These are phyloP conservation scores for Hozukius guyotensis DNA, from an alignment of 2,797 vertebrate genomes.

Conservation along the genomic window DNA sequence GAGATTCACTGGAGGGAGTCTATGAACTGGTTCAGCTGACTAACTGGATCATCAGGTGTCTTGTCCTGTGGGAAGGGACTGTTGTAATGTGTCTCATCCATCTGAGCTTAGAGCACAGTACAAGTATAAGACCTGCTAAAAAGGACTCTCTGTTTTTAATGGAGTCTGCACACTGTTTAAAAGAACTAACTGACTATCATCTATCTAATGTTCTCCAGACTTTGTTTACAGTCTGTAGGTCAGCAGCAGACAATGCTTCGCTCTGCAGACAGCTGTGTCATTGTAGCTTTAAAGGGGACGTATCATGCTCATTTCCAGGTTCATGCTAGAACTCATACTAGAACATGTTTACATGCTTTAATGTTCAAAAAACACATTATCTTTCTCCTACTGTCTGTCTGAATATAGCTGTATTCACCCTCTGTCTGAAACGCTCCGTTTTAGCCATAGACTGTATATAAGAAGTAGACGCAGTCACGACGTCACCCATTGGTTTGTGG, in stretches of 20 bases:
- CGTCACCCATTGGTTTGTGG: no score
- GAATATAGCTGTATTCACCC: neutral
- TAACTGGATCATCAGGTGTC: neutral
- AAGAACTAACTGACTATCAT: neutral
- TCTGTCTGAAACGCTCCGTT: no score
- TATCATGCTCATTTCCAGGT: neutral
- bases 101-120: neutral
- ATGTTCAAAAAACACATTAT: neutral
- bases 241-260: neutral
- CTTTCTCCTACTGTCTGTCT: neutral
- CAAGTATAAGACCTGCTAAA: neutral
- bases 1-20: neutral
- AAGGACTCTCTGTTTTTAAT: neutral
- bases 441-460: no score
- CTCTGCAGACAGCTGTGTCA: neutral
- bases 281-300: neutral
- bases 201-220: neutral
- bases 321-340: neutral
- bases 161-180: neutral
- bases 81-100: neutral
- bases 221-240: constrained; percentile 29
- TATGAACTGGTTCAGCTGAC: neutral
- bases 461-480: no score
- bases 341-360: neutral
- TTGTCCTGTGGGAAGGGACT: neutral